phyloP scores from a whole-genome alignment of 2,113 vertebrate species.

The Serilophus lunatus region DNA sequence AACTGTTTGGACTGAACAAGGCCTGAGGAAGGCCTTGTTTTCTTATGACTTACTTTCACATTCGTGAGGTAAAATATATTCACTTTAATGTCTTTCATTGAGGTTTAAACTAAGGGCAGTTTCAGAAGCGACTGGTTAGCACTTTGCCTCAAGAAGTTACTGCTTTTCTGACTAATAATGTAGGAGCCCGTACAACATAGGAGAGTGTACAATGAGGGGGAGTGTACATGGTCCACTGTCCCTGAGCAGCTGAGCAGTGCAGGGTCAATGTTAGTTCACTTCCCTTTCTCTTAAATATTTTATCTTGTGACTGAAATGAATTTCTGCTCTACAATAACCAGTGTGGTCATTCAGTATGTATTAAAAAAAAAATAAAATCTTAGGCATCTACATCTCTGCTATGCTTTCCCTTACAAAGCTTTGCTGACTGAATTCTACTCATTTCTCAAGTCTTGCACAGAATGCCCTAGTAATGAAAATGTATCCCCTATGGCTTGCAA shows the following conservation, averaged over 20 bases:
- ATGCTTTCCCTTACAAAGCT: not conserved
- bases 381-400: not conserved
- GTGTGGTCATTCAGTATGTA: not conserved
- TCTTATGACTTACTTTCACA: not conserved
- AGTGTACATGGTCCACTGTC: fast-evolving
- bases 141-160: not conserved
- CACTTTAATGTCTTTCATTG: not conserved
- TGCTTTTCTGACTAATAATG: too few relatives aligned
- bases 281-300: not conserved
- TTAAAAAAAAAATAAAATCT: too few relatives aligned
- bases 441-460: not conserved
- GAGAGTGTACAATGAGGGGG: too few relatives aligned
- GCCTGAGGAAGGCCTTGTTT: not conserved
- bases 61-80: not conserved
- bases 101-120: not conserved
- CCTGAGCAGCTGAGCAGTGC: not conserved
- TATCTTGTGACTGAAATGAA: not conserved
- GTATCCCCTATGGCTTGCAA: not conserved
- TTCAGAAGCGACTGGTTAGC: not conserved
- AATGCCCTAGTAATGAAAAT: not conserved
- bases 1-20: not conserved
- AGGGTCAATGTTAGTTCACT: not conserved
- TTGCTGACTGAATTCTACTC: not conserved
- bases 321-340: not conserved
- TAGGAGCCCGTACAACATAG: too few relatives aligned